These are phyloP conservation scores for Boulengeromyrus knoepffleri DNA, from an alignment of 2,113 vertebrate genomes.

Conservation along the genomic window DNA sequence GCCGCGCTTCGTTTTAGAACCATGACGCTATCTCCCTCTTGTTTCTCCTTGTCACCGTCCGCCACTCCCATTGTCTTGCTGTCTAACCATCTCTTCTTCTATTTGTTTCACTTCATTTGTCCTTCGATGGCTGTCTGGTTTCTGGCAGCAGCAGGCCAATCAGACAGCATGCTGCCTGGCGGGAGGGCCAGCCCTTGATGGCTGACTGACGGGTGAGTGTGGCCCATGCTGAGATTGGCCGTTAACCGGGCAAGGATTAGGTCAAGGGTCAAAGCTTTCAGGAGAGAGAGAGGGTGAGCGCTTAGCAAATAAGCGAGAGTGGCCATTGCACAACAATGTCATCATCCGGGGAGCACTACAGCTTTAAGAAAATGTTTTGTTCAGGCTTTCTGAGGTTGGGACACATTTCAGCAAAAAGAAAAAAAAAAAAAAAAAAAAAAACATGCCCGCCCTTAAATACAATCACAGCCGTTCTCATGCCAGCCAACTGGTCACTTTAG, in stretches of 20 bases:
- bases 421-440: neutral
- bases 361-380: neutral
- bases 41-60: constrained; percentile 4
- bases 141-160: constrained; percentile 21
- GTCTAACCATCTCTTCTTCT: constrained; percentile 23
- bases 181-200: constrained; percentile 37
- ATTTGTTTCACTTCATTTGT: constrained; percentile 21
- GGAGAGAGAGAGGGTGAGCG: constrained; percentile 29
- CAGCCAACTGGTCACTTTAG: neutral
- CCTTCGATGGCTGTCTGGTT: constrained; percentile 34
- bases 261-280: constrained; percentile 46
- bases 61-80: constrained; percentile 22
- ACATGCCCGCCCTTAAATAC: neutral
- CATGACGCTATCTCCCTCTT: neutral
- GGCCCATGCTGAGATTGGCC: constrained; percentile 35
- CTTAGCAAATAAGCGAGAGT: constrained; percentile 40
- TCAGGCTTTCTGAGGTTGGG: neutral
- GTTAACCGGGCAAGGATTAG: constrained; percentile 43
- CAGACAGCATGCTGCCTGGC: constrained; percentile 36
- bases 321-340: constrained; percentile 20
- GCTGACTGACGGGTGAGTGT: constrained; percentile 53
- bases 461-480: neutral
- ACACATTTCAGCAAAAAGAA: neutral
- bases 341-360: neutral
- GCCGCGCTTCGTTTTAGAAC: neutral